Evolutionary conservation across 2,888 invertebrate genomes (phyloP), one percentile per base, ranked within the genome.

Genomic region (Lasius platythorax): DNA sequence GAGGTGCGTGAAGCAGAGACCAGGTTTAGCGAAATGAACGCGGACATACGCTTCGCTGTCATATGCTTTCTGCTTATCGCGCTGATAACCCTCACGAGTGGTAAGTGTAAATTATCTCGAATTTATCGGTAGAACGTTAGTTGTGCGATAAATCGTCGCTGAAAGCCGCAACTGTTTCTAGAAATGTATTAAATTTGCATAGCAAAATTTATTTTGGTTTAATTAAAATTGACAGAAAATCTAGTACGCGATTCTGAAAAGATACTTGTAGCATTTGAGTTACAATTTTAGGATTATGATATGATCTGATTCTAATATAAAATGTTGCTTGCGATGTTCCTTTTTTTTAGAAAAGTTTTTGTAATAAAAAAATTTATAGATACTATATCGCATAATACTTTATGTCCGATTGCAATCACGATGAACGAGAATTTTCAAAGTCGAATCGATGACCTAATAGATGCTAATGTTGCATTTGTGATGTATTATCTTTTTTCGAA

Each of bases 41-140:
- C n/a, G 18, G 79, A 82, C 53, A 76, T 68, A 70, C 37, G 81
- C 50, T 56, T 72, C 79, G n/a, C 58, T 70, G 75, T 83, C 85
- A 90, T 85, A 85, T 90, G 87, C 67, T 84, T 90, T 75, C 81
- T 89, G 68, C 82, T 90, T 43, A 28, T 88, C 43, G 50, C 70
- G 61, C 37, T 78, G 75, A 64, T 89, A 68, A 12, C 53, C 30
- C 46, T 88, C 64, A 75, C 87, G 63, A 73, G 82, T 79, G 90
- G 90, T 90, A 63, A 90, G 90, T 81, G 15, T 43, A n/a, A n/a
- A 58, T n/a, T 28, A 50, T 3, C 11, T 53, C 2, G 18, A 43
- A 28, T 53, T n/a, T 30, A 33, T 67, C 28, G 11, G n/a, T 40
- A 23, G 15, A 30, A 40, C 43, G 12, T n/a, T n/a, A 28, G 2